Base-by-base conservation (phyloP, 92 coral and sea anemone genomes). In the Palythoa grandiflora region DNA sequence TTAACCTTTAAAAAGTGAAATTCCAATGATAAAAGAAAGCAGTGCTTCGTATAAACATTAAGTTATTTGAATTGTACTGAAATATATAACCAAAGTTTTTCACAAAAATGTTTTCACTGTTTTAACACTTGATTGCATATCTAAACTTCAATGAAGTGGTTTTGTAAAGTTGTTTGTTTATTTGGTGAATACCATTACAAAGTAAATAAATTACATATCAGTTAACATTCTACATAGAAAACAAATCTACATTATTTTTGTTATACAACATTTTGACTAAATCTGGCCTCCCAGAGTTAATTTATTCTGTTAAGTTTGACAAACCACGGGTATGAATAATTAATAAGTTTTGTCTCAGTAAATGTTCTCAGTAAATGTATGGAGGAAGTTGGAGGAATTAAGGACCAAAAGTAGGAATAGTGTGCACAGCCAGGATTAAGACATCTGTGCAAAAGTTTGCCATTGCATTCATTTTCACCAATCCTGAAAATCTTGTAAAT, bases 281-380 rank as follows among this genome's bases (percentile, higher is more conserved):
- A 20, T 38, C 44, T 61, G 14, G 39, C 66, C 19, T 61, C 73
- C 73, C 35, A 47, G 16, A 47, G 73, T 38, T 79, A 79, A 79
- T 79, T 60, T 79, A 79, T 79, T 79, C 84, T 61, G 20, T 39
- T 71, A 39, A 47, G 77, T 36, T 65, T 37, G 38, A 21, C 63
- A 68, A 78, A 68, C 59, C 77, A 83, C 87, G 63, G 84, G 75
- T 63, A 87, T 91, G 87, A 87, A 73, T 91, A 79, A 90, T 93
- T 94, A 78, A 94, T 93, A 93, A 86, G 87, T 91, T 93, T 91
- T 89, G 93, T 92, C 95, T 89, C 87, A 54, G 54, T 87, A 73
- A 28, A 59, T 19, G 57, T 48, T 92, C 95, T 89, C 87, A 54
- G 54, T 87, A 73, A 28, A 59, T 19, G 57, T 48, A 16, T 60